Percentiles rank a stretch among this genome's conserved stretches.
phyloP scores from a whole-genome alignment of 2,888 invertebrate genomes.

The Hirtodrosophila alboralis region DNA sequence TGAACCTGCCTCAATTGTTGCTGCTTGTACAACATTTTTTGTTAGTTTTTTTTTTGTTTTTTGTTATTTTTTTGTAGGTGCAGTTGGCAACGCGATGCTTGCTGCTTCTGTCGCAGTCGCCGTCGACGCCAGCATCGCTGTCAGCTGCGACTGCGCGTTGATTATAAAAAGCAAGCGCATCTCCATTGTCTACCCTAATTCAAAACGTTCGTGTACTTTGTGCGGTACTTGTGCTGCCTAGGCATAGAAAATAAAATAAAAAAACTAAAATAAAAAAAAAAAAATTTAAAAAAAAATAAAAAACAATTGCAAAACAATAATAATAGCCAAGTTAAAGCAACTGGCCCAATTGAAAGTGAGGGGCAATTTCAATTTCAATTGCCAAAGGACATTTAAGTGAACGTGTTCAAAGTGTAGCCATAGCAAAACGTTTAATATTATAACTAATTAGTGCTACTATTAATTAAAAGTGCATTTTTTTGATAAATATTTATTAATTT shows the following conservation, averaged over 20 bases:
- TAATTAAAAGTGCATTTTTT: slow-evolving; percentile 28
- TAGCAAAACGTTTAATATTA: not conserved
- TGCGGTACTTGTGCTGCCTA: slow-evolving; percentile 68
- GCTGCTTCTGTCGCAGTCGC: slow-evolving; percentile 21
- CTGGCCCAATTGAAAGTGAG: slow-evolving; percentile 46
- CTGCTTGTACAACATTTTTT: slow-evolving; percentile 38
- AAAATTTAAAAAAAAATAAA: slow-evolving; percentile 12
- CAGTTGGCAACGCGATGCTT: slow-evolving; percentile 67
- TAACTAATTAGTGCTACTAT: not conserved
- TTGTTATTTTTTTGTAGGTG: too few relatives aligned
- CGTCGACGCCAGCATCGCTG: slow-evolving; percentile 17
- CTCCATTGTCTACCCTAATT: slow-evolving; percentile 79
- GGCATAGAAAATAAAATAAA: slow-evolving; percentile 16
- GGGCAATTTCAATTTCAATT: slow-evolving; percentile 24
- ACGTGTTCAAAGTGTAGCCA: slow-evolving; percentile 15
- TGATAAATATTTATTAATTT: too few relatives aligned
- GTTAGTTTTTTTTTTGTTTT: too few relatives aligned
- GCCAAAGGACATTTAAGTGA: slow-evolving; percentile 44
- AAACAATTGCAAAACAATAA: slow-evolving; percentile 30
- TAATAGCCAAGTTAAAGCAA: slow-evolving; percentile 19
- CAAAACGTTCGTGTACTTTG: slow-evolving; percentile 79
- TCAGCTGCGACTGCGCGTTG: slow-evolving; percentile 60
- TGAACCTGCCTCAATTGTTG: slow-evolving; percentile 74
- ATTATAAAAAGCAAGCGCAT: slow-evolving; percentile 80
- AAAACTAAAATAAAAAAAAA: slow-evolving; percentile 10